These are phyloP conservation scores for Triplophysa rosa DNA, from an alignment of 2,113 vertebrate genomes.

Conservation along the genomic window DNA sequence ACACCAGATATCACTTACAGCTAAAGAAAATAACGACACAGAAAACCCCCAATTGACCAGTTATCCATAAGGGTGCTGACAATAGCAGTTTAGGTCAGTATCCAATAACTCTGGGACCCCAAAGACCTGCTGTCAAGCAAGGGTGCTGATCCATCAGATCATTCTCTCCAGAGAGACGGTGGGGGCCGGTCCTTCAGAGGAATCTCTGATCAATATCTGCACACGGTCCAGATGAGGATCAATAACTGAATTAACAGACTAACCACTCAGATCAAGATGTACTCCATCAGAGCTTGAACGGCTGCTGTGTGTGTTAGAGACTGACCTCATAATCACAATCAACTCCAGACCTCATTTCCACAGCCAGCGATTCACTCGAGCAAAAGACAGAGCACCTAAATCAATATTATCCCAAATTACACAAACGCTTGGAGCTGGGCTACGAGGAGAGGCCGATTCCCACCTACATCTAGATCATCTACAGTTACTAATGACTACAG, in stretches of 20 bases:
- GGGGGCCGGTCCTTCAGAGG: background rate
- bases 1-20: background rate
- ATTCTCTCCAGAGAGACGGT: background rate
- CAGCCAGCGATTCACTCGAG: background rate
- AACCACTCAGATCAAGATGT: background rate
- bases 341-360: background rate
- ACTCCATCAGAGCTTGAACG: background rate
- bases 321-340: constrained; percentile 17
- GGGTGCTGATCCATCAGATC: background rate
- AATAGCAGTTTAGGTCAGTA: background rate
- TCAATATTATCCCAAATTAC: constrained; percentile 35
- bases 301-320: background rate
- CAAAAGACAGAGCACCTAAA: constrained; percentile 26
- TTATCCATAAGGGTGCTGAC: background rate
- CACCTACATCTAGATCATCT: background rate
- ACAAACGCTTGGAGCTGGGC: constrained; percentile 10
- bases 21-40: background rate
- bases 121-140: constrained; percentile 2
- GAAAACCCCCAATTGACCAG: background rate
- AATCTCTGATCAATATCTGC: constrained; percentile 34
- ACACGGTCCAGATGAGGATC: constrained; percentile 15
- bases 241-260: constrained; percentile 29
- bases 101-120: constrained; percentile 16
- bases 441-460: constrained; percentile 11
- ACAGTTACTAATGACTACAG: background rate